phyloP scores from a whole-genome alignment of 92 coral and sea anemone genomes.

The Nematostella vectensis region DNA sequence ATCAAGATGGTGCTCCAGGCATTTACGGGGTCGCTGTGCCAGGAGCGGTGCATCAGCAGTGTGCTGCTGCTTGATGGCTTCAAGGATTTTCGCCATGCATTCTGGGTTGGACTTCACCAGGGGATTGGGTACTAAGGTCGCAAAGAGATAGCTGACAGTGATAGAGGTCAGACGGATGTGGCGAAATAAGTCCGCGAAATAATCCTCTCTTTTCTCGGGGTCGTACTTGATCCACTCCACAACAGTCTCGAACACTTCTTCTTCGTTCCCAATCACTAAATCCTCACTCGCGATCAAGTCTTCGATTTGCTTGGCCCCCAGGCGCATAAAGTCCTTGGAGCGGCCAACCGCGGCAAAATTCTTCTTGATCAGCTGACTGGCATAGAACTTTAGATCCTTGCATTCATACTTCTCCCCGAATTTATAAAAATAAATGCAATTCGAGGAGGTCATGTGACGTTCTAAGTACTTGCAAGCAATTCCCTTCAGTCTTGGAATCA shows the following conservation, averaged over 20 bases:
- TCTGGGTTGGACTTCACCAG: slow-evolving; percentile 42
- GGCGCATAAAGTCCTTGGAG: slow-evolving; percentile 53
- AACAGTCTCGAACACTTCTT: slow-evolving; percentile 71
- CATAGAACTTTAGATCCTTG: slow-evolving; percentile 45
- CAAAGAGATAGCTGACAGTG: slow-evolving; percentile 50
- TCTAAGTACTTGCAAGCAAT: slow-evolving; percentile 67
- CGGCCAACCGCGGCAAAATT: slow-evolving; percentile 75
- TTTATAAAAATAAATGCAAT: slow-evolving; percentile 50
- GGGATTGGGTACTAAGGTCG: slow-evolving; percentile 36
- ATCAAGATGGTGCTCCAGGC: slow-evolving; percentile 68
- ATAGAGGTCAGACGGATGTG: slow-evolving; percentile 73
- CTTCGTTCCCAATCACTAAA: slow-evolving; percentile 60
- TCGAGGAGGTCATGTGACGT: slow-evolving; percentile 54
- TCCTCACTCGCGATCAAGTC: slow-evolving; percentile 72
- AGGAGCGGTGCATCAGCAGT: slow-evolving; percentile 25
- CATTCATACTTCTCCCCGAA: slow-evolving; percentile 84
- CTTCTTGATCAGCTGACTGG: slow-evolving; percentile 58
- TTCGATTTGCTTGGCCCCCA: slow-evolving; percentile 47
- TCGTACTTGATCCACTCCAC: slow-evolving; percentile 67
- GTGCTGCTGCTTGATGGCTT: slow-evolving; percentile 43
- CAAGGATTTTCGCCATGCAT: slow-evolving; percentile 54
- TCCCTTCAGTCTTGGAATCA: slow-evolving; percentile 60
- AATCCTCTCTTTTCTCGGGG: slow-evolving; percentile 41
- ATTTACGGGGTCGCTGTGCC: slow-evolving; percentile 46
- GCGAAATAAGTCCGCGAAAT: slow-evolving; percentile 54